phyloP scores from a whole-genome alignment of 2,113 vertebrate genomes.

The Pelvicachromis taeniatus region DNA sequence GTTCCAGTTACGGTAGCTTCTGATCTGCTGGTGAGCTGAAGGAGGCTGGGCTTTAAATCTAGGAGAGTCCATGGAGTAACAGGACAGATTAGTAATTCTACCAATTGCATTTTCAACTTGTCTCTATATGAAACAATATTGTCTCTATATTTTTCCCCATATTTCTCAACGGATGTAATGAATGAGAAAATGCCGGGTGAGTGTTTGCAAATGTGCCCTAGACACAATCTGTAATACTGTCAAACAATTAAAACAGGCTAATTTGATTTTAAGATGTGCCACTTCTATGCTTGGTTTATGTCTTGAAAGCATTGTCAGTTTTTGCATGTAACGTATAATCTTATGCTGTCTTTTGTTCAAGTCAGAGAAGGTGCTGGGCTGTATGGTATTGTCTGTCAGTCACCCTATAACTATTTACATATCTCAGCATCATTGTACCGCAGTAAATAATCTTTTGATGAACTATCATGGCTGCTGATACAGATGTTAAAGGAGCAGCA shows the following conservation, averaged over 20 bases:
- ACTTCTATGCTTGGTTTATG: not conserved
- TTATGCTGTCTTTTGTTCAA: not conserved
- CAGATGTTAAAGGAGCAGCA: not conserved
- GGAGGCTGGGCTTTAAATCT: conserved; percentile 79
- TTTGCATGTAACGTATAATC: not conserved
- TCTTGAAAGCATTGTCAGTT: not conserved
- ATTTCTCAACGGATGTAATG: not conserved
- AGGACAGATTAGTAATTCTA: not conserved
- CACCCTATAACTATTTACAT: not conserved
- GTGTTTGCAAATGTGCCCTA: not conserved
- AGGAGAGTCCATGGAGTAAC: not conserved
- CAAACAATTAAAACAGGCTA: not conserved
- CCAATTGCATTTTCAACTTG: not conserved
- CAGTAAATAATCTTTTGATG: not conserved
- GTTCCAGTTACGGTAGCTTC: conserved; percentile 90
- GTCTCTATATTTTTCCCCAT: not conserved
- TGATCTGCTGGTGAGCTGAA: conserved; percentile 53
- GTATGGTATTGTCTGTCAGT: not conserved
- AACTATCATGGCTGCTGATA: not conserved
- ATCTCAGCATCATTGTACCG: not conserved
- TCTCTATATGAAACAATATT: not conserved
- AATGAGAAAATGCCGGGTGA: not conserved
- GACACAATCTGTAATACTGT: not conserved
- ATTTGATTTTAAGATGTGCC: not conserved
- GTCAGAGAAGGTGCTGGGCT: not conserved